Evolutionary conservation across 2,797 vertebrate genomes (phyloP), one percentile per base, ranked within the genome.

Genomic region (Toxotes lorentzi): DNA sequence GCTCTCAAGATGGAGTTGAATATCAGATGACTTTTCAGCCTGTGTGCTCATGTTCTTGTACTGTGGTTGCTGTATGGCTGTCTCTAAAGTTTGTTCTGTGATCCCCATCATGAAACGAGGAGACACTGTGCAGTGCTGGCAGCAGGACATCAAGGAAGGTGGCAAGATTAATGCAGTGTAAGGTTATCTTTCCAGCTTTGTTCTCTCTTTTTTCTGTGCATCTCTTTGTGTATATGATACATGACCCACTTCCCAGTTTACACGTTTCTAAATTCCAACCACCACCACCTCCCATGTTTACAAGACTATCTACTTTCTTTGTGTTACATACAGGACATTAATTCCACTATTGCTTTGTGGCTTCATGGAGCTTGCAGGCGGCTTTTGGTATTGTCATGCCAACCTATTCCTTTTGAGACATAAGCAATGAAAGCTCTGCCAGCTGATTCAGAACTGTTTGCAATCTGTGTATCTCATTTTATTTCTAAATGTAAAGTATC

Each of bases 161-260:
- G 70, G 76, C 58, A 70, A n/a, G n/a, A 48, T 84, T 6, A 59
- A 43, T 6, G 73, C 73, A 6, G 24, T 73, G 73, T 78, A 71
- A 70, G 64, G 57, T 64, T 68, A 59, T 7, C 3, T 57, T 60
- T 47, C 34, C 14, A 43, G 23, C 38, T 40, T 66, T 54, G 40
- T 61, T 3, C 10, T 11, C 19, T 35, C 6, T 30, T 21, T 17
- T 48, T 19, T 7, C 11, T 32, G 11, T 53, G 3, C 7, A 2
- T 34, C 0, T 34, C 16, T 27, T 43, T 43, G 8, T 76, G 24
- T 24, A 1, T 24, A 34, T 50, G 35, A 45, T n/a, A 63, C 2
- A n/a, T 45, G 30, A n/a, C 41, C 17, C 13, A 38, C 9, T 41
- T 64, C 34, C 5, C 1, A 4, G 17, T 23, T 48, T 14, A 23